Evolutionary conservation across 2,888 invertebrate species (phyloP).

Genomic region (Hemistola chrysoprasaria): DNA sequence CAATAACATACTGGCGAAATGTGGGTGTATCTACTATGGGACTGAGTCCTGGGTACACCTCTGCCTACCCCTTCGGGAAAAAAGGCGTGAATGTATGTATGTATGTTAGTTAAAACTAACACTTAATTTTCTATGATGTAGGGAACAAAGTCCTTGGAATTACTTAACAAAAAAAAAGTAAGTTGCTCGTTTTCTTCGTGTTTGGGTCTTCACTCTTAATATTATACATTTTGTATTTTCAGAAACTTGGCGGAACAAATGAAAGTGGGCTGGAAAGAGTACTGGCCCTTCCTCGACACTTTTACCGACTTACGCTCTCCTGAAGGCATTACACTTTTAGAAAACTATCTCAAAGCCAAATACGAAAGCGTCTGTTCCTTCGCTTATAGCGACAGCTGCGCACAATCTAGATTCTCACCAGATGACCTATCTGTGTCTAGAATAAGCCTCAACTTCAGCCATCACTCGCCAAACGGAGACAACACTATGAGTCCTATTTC

Average conservation of each 20-base stretch:
- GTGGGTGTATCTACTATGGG: too few relatives aligned
- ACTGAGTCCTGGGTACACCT: too few relatives aligned
- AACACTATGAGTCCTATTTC: constrained; percentile 77
- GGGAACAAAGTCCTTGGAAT: too few relatives aligned
- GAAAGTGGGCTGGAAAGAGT: constrained; percentile 93
- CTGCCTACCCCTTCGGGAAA: too few relatives aligned
- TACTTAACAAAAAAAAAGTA: too few relatives aligned
- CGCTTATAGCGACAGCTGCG: constrained; percentile 62
- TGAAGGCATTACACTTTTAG: constrained; percentile 88
- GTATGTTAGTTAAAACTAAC: too few relatives aligned
- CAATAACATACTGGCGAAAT: too few relatives aligned
- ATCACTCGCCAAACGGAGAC: constrained; percentile 40
- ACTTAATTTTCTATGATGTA: too few relatives aligned
- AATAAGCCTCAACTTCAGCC: constrained; percentile 51
- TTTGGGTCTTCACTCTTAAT: too few relatives aligned
- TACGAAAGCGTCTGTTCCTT: constrained; percentile 70
- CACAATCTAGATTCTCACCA: constrained; percentile 45
- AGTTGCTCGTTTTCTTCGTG: too few relatives aligned
- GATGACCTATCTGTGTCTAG: constrained; percentile 60
- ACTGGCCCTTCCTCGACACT: constrained; percentile 94
- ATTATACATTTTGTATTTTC: constrained; percentile 15
- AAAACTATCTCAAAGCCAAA: constrained; percentile 85
- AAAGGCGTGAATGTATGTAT: too few relatives aligned
- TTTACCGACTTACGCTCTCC: constrained; percentile 89
- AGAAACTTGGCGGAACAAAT: constrained; percentile 87